Base-by-base conservation (phyloP, 2,888 invertebrate species). In the Drosophila pseudotakahashii region DNA sequence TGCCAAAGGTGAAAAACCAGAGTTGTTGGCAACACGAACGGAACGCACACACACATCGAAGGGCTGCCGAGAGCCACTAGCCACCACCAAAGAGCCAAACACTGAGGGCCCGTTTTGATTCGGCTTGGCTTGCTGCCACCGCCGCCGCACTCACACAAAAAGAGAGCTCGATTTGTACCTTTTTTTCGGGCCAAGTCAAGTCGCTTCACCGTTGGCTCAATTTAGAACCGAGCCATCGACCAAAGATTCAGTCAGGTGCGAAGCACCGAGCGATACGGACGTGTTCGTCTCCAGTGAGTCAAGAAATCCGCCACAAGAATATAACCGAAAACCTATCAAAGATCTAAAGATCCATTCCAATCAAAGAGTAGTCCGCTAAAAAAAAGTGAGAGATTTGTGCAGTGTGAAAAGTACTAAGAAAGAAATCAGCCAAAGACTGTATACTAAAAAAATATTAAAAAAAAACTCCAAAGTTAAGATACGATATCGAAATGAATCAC, bases 181-280 rank as follows among this genome's bases (percentile, higher is more conserved):
- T 73, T 66, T 66, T 67, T 57, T 73, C 68, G 76, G 78, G 79
- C 73, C 69, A 36, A 66, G 54, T 55, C 71, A 48, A 48, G 72
- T 47, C 88, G 79, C 89, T 89, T 89, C 83, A 79, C 89, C 81
- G 77, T 79, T 77, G 85, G 75, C 89, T 89, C 86, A 89, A 81
- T 90, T 89, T 88, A 91, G 90, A 90, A 90, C 81, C 76, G 81
- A 81, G 82, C 81, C 81, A 90, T 81, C 84, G 81, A 80, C 78
- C 74, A 89, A 88, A 90, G 89, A 91, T 90, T 92, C 92, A 92
- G 91, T 92, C 91, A 92, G 91, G 90, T 92, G 91, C 91, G 90
- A 90, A 91, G 91, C 92, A 92, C 92, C 92, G 89, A 89, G 88
- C 89, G 88, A 90, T 88, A 89, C 92, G 91, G 92, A 91, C 90